Conservation (phyloP, 92 coral and sea anemone genomes). For the Metridium senile region DNA sequence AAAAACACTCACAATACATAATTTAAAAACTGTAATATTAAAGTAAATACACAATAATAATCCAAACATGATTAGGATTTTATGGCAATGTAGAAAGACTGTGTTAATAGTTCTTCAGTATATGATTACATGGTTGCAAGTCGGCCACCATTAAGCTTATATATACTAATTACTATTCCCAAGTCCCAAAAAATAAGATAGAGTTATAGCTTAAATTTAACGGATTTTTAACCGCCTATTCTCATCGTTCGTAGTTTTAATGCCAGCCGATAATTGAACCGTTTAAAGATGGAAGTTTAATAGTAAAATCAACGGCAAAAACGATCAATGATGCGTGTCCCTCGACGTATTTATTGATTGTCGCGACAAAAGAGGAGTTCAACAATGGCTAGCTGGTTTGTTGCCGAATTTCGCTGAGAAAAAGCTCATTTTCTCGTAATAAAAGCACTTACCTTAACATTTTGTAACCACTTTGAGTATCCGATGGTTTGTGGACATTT, state of each 20-base stretch:
- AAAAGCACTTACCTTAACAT: conserved; percentile 27
- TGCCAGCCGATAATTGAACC: not conserved
- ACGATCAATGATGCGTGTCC: not conserved
- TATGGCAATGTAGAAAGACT: not conserved
- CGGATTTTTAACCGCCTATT: too few relatives aligned
- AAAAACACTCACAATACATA: too few relatives aligned
- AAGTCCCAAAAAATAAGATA: too few relatives aligned
- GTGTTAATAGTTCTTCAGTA: not conserved
- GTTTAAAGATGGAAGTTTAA: not conserved
- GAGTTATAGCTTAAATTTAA: too few relatives aligned
- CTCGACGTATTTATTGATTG: not conserved
- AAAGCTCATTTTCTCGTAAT: not conserved
- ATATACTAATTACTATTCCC: too few relatives aligned
- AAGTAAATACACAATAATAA: not conserved
- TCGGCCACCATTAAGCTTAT: too few relatives aligned
- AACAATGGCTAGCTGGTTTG: conserved; percentile 1
- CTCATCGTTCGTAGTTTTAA: too few relatives aligned
- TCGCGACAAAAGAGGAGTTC: conserved; percentile 3
- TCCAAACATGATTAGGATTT: not conserved
- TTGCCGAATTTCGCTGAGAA: conserved; percentile 6
- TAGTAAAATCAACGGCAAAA: not conserved
- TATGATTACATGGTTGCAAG: too few relatives aligned
- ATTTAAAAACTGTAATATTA: too few relatives aligned
- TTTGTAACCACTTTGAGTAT: not conserved
- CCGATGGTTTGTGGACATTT: conserved; percentile 11